Conservation (phyloP, 1,140 invertebrate species). For the Acromyrmex heyeri region DNA sequence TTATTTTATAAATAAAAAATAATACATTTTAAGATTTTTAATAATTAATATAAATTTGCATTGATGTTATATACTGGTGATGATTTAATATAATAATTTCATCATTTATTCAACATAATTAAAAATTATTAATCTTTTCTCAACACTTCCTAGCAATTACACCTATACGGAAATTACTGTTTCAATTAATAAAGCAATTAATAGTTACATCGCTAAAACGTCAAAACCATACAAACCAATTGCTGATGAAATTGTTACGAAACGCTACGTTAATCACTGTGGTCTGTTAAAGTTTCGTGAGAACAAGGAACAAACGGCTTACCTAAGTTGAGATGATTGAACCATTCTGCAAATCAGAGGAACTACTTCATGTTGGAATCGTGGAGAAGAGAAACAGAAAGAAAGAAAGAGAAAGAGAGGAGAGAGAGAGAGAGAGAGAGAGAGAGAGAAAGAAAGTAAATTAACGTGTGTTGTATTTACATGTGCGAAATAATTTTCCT, state of each 20-base stretch:
- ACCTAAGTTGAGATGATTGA: slow-evolving; percentile 39
- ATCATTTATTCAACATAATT: background rate
- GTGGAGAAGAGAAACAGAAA: slow-evolving; percentile 22
- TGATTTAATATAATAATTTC: background rate
- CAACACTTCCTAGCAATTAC: background rate
- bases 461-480: slow-evolving; percentile 6
- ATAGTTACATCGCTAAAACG: slow-evolving; percentile 44
- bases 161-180: slow-evolving; percentile 10
- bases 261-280: slow-evolving; percentile 25
- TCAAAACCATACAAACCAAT: slow-evolving; percentile 57
- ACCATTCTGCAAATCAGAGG: slow-evolving; percentile 63
- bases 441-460: slow-evolving; percentile 7
- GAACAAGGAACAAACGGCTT: slow-evolving; percentile 11
- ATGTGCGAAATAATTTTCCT: slow-evolving; percentile 31
- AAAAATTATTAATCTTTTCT: slow-evolving; percentile 17
- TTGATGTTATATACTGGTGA: background rate
- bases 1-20: background rate
- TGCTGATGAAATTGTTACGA: slow-evolving; percentile 67
- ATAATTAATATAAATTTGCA: background rate
- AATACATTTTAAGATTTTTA: background rate
- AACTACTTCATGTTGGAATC: slow-evolving; percentile 35
- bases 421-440: background rate
- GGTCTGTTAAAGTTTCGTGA: slow-evolving; percentile 56
- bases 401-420: background rate
- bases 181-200: slow-evolving; percentile 51